phyloP scores from a whole-genome alignment of 2,888 invertebrate species.

The Ectemnius cavifrons region DNA sequence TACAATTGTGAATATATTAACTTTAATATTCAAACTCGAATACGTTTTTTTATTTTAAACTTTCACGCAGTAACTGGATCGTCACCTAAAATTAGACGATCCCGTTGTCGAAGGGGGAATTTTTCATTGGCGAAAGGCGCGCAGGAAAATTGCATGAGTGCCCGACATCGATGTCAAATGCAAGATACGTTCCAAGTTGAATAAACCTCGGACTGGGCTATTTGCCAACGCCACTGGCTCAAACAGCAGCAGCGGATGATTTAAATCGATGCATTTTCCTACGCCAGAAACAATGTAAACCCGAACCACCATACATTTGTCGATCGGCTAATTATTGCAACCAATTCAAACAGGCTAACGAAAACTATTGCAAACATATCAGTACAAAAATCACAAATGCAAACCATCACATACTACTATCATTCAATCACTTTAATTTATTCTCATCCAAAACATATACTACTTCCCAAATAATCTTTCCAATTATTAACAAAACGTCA shows the following conservation, averaged over 20 bases:
- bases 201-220: conserved; percentile 26
- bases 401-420: no score
- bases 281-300: conserved; percentile 7
- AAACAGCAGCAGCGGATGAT: conserved; percentile 26
- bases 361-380: no score
- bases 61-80: neutral
- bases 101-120: neutral
- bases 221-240: conserved; percentile 27
- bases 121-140: neutral
- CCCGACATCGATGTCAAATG: conserved; percentile 25
- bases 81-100: neutral
- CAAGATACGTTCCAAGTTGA: conserved; percentile 21
- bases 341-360: no score
- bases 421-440: no score
- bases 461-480: no score
- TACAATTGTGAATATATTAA: no score
- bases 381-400: no score
- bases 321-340: no score
- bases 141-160: conserved; percentile 13
- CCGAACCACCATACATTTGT: neutral
- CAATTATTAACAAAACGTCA: no score
- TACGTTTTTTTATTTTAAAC: neutral
- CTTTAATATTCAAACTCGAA: no score
- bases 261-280: conserved; percentile 23
- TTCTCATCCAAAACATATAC: no score